These are phyloP conservation scores for Dromiciops gliroides DNA, from an alignment of 2,113 vertebrate genomes.

Conservation along the genomic window DNA sequence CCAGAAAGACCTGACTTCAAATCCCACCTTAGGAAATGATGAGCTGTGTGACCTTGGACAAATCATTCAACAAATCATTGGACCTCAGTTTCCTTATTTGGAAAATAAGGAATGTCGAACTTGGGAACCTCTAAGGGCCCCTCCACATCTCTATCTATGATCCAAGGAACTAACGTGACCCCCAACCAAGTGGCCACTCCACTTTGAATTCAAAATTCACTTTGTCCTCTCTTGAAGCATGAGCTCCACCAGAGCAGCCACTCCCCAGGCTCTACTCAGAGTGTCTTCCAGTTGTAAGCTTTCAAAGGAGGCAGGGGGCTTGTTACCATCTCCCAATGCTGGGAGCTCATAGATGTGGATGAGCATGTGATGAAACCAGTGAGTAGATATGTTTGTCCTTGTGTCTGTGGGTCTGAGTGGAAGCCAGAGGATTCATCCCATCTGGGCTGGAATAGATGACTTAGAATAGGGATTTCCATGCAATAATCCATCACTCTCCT, in stretches of 20 bases:
- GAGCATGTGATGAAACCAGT: neutral
- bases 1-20: neutral
- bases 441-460: slow-evolving; percentile 20
- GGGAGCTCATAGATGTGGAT: neutral
- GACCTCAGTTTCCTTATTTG: neutral
- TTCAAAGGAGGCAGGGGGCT: neutral
- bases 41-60: neutral
- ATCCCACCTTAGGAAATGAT: neutral
- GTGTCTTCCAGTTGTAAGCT: neutral
- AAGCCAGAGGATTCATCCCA: neutral
- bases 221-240: slow-evolving; percentile 20
- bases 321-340: neutral
- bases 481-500: neutral
- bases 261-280: neutral
- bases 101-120: neutral
- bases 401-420: neutral
- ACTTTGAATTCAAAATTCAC: neutral
- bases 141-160: neutral
- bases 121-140: too few relatives aligned
- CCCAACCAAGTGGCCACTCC: neutral
- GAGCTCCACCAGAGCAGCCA: neutral
- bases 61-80: neutral
- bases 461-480: neutral
- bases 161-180: neutral
- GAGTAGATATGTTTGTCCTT: neutral